Base-by-base conservation (phyloP, 2,888 invertebrate genomes). In the Frankliniella intonsa region DNA sequence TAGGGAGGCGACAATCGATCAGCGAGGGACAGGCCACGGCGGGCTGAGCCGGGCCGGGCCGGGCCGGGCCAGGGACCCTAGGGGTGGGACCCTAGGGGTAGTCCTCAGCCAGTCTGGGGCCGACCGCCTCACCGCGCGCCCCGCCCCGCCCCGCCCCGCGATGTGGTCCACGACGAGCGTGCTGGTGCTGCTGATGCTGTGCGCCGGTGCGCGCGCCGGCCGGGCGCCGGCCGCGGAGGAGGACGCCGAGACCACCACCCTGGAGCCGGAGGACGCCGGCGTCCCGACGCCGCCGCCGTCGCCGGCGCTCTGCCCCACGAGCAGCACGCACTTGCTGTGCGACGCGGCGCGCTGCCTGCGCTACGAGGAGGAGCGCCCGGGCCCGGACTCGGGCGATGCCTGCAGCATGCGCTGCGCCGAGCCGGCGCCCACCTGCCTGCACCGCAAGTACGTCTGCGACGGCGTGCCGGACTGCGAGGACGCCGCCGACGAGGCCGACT, bases 361-460 rank as follows among this genome's bases (percentile, higher is more conserved):
- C 22, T 22, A 76, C 25, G 69, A 76, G 69, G 69, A 76, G 62
- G 14, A 62, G 14, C 22, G 69, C 69, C 55, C 55, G 55, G 55
- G 55, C 14, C 55, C 55, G 55, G 69, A 22, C 69, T n/a, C 38
- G 5, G 69, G 69, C 69, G 69, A 69, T 12, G 62, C 62, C 22
- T 76, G 69, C 69, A 22, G 22, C 69, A 9, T 22, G 69, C 69
- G 25, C 69, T 76, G 69, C 25, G 69, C 25, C 25, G 25, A 76
- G 69, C 22, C 69, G 22, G 69, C 69, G 22, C 25, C 69, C 25
- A 76, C 69, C 69, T 90, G 90, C 84, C 86, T 90, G 14, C 85
- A 87, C 2, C 87, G 87, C 10, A 88, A 87, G 9, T 87, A 86
- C 81, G 85, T 90, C 11, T 88, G 88, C 82, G 88, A 88, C 83